Evolutionary conservation across 2,797 vertebrate species (phyloP).

Genomic region (Lemur catta): DNA sequence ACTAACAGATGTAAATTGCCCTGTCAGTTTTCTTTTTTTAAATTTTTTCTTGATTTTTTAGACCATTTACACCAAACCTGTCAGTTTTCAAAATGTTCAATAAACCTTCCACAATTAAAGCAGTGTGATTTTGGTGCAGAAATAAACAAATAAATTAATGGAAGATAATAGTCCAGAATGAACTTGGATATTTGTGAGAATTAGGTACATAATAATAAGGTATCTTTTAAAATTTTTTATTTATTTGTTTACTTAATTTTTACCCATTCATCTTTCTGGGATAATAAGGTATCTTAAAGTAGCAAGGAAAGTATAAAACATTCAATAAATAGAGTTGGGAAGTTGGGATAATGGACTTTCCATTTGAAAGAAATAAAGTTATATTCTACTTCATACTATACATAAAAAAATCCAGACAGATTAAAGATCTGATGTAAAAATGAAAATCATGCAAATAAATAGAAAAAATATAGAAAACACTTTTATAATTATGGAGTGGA

Average conservation of each 20-base stretch:
- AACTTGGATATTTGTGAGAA: neutral
- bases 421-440: neutral
- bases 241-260: too few relatives aligned
- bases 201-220: neutral
- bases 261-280: too few relatives aligned
- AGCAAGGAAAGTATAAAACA: neutral
- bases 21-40: neutral
- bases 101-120: neutral
- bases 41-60: too few relatives aligned
- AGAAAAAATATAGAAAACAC: neutral
- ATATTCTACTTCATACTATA: neutral
- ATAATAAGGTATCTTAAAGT: neutral
- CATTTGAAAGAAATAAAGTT: neutral
- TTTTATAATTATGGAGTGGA: neutral
- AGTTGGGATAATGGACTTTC: neutral
- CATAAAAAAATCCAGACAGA: neutral
- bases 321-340: neutral
- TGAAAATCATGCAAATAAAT: neutral
- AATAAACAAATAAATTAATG: constrained; percentile 24
- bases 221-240: too few relatives aligned
- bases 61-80: too few relatives aligned
- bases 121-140: neutral
- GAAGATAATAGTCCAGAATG: neutral
- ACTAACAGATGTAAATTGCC: neutral
- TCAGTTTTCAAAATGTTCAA: neutral